Percentiles rank a stretch among this genome's conserved stretches.
Evolutionary conservation across 2,797 vertebrate genomes (phyloP).

Genomic region (Dryobates pubescens): DNA sequence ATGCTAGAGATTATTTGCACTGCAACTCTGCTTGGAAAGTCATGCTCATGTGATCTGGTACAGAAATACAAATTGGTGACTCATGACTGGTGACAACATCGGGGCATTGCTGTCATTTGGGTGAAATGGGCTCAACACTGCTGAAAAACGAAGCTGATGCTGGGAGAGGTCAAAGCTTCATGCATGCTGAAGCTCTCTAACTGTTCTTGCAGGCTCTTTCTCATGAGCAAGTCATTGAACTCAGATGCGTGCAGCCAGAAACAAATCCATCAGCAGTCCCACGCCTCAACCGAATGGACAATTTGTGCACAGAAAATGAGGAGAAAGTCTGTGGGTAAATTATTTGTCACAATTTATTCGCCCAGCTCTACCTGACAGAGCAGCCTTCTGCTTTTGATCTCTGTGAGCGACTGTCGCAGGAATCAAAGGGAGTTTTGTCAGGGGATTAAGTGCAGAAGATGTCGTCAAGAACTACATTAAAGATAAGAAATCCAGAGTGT

Average conservation of each 20-base stretch:
- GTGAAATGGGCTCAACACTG: not conserved
- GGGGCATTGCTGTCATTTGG: not conserved
- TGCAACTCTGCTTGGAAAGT: not conserved
- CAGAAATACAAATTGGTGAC: not conserved
- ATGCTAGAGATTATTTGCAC: slow-evolving; percentile 11
- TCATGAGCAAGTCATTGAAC: not conserved
- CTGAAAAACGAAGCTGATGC: not conserved
- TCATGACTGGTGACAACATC: not conserved
- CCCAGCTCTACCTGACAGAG: slow-evolving; percentile 69
- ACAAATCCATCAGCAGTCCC: not conserved
- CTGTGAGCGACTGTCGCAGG: slow-evolving; percentile 47
- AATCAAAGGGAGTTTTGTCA: slow-evolving; percentile 75
- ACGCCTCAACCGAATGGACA: not conserved
- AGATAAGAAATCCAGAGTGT: slow-evolving; percentile 74
- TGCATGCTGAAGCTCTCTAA: not conserved
- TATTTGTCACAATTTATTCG: slow-evolving; percentile 68
- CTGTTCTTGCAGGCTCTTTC: not conserved
- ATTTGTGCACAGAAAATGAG: slow-evolving; percentile 43
- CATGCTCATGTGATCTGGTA: not conserved
- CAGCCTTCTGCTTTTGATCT: slow-evolving; percentile 66
- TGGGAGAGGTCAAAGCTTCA: not conserved
- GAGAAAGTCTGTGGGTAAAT: slow-evolving; percentile 59
- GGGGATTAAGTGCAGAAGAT: slow-evolving; percentile 72
- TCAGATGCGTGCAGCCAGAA: not conserved
- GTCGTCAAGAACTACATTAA: slow-evolving; percentile 66